These are phyloP conservation scores for Habropoda laboriosa DNA, from an alignment of 1,140 invertebrate species.

Conservation along the genomic window DNA sequence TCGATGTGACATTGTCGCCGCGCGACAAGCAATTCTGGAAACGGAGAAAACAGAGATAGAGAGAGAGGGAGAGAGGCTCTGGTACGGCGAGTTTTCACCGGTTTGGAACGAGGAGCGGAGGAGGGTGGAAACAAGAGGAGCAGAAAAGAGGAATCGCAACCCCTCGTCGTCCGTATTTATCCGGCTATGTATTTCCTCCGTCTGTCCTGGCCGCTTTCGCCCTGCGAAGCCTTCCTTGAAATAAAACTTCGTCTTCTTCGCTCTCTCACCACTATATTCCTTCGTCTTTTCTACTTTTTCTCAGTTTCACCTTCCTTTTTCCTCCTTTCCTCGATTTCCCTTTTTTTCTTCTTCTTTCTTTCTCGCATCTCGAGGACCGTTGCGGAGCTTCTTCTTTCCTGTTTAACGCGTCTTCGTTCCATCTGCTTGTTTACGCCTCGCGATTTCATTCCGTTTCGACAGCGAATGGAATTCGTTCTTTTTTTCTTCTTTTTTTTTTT, in stretches of 20 bases:
- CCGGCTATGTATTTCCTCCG: conserved; percentile 70
- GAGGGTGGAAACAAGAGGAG: conserved; percentile 11
- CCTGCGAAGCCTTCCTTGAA: conserved; percentile 63
- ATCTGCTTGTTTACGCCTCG: conserved; percentile 27
- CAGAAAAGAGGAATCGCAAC: conserved; percentile 51
- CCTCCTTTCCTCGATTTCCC: neutral
- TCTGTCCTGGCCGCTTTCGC: conserved; percentile 66
- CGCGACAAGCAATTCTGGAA: neutral
- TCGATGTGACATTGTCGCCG: conserved; percentile 40
- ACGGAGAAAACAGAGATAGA: neutral
- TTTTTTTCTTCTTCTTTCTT: neutral
- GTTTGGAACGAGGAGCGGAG: too few relatives aligned
- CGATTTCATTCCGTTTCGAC: conserved; percentile 13
- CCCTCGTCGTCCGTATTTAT: conserved; percentile 67
- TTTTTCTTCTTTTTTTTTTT: neutral
- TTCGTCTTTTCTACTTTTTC: neutral
- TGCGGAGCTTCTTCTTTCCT: neutral
- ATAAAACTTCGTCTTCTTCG: conserved; percentile 63
- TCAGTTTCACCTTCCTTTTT: too few relatives aligned
- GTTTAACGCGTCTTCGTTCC: conserved; percentile 33
- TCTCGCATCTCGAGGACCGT: neutral
- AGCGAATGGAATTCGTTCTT: neutral
- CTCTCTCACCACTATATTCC: neutral
- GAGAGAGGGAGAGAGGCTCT: neutral
- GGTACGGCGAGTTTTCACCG: too few relatives aligned